Evolutionary conservation across 1,140 invertebrate genomes (phyloP), one percentile per base, ranked within the genome.

Genomic region (Pseudomyrmex concolor): DNA sequence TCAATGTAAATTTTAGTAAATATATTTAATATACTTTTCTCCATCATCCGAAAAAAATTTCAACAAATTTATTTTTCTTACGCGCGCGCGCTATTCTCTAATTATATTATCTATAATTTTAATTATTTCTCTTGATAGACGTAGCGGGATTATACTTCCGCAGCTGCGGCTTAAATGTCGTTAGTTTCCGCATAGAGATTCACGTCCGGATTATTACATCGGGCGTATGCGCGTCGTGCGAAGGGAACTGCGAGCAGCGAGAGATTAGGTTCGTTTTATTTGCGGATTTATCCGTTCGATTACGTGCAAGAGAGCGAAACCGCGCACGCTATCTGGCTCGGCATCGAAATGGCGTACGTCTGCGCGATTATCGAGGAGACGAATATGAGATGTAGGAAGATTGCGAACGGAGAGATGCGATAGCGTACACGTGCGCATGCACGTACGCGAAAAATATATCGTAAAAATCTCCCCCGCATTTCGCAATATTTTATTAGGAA

Each of bases 311-410:
- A 76, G 72, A 64, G 59, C 48, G 73, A 54, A 76, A 76, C 48
- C 60, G 8, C 12, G 48, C 25, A 13, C 34, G 34, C 7, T 76
- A 76, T 76, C 73, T 54, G 50, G n/a, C 22, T 43, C 60, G 60
- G n/a, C 73, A 76, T 76, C 73, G 73, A 76, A 76, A 64, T 54
- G 73, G 73, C n/a, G 73, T 76, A 76, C 25, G 73, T 66, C 50
- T 19, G 73, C 60, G 60, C 64, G 60, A 76, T 76, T 76, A 76
- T 45, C 22, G 73, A 76, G 17, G n/a, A 64, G n/a, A 51, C 54
- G 64, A 64, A 66, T 76, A 64, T 43, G 60, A 17, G 60, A 76
- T 54, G 64, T 64, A 54, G 22, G 60, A 12, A 76, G 45, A 66
- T 64, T 5, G 50, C 60, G 2, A 76, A 5, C n/a, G 12, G 48